Conservation (phyloP, 2,113 vertebrate genomes). For the Pterocles gutturalis region DNA sequence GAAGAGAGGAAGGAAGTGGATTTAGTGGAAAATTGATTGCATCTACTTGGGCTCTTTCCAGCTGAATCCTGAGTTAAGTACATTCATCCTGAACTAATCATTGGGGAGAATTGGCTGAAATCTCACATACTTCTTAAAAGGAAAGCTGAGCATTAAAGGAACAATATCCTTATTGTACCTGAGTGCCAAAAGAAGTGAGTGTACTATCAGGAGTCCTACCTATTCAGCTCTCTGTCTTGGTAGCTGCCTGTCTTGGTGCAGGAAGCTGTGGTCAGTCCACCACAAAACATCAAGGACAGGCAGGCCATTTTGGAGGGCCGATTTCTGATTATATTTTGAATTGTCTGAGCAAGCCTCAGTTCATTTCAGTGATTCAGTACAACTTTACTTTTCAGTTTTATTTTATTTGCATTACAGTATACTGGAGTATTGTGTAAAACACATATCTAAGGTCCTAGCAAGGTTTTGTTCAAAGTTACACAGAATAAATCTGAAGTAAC, state of each 20-base stretch:
- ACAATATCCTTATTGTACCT: constrained; percentile 71
- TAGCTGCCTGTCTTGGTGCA: not conserved
- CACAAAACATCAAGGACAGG: not conserved
- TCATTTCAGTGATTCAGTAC: not conserved
- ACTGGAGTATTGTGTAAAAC: not conserved
- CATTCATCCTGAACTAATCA: constrained; percentile 72
- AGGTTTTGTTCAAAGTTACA: not conserved
- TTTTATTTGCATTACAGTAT: not conserved
- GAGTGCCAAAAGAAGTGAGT: constrained; percentile 31
- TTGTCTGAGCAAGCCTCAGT: not conserved
- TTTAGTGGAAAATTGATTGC: constrained; percentile 72
- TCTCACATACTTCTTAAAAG: constrained; percentile 65
- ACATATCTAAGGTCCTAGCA: not conserved
- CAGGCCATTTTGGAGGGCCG: not conserved
- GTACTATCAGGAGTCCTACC: constrained; percentile 20
- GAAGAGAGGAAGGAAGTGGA: constrained; percentile 68
- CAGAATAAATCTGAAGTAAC: not conserved
- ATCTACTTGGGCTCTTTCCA: constrained; percentile 71
- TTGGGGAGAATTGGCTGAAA: constrained; percentile 62
- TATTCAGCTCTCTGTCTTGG: not conserved
- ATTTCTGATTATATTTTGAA: not conserved
- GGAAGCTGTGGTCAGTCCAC: not conserved
- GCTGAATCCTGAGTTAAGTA: constrained; percentile 70
- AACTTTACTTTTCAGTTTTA: not conserved
- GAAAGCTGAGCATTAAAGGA: constrained; percentile 58